Evolutionary conservation across 2,888 invertebrate species (phyloP).

Genomic region (Arctia plantaginis): DNA sequence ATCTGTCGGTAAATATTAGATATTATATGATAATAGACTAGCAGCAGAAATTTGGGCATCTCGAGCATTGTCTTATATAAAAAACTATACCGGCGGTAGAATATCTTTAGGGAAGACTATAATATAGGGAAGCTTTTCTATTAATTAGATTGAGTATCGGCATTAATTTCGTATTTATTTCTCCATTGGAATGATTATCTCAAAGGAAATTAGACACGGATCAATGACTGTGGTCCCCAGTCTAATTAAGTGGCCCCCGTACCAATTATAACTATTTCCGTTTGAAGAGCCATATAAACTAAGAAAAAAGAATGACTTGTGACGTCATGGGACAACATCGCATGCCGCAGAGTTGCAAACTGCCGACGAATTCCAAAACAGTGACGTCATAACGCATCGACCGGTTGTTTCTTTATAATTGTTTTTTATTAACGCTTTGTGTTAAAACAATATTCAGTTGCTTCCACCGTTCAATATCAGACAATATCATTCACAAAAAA

Average conservation of each 20-base stretch:
- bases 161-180: neutral
- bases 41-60: neutral
- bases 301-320: constrained; percentile 37
- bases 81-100: neutral
- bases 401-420: constrained; percentile 52
- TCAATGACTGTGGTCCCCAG: constrained; percentile 17
- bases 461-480: neutral
- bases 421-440: constrained; percentile 41
- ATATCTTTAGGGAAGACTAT: neutral
- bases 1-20: too few relatives aligned
- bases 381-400: constrained; percentile 52
- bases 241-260: constrained; percentile 33
- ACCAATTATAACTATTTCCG: constrained; percentile 50
- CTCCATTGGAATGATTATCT: constrained; percentile 7
- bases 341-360: constrained; percentile 47
- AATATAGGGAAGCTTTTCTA: too few relatives aligned
- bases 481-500: neutral
- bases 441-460: constrained; percentile 15
- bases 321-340: constrained; percentile 55
- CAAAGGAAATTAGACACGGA: constrained; percentile 12
- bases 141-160: neutral
- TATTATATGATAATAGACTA: too few relatives aligned
- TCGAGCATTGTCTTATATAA: neutral
- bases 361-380: constrained; percentile 45
- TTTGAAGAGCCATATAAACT: constrained; percentile 19